A percentile compares a stretch with the other conserved stretches of the same genome.
These are phyloP conservation scores for Albula goreensis DNA, from an alignment of 2,113 vertebrate genomes.

Conservation along the genomic window DNA sequence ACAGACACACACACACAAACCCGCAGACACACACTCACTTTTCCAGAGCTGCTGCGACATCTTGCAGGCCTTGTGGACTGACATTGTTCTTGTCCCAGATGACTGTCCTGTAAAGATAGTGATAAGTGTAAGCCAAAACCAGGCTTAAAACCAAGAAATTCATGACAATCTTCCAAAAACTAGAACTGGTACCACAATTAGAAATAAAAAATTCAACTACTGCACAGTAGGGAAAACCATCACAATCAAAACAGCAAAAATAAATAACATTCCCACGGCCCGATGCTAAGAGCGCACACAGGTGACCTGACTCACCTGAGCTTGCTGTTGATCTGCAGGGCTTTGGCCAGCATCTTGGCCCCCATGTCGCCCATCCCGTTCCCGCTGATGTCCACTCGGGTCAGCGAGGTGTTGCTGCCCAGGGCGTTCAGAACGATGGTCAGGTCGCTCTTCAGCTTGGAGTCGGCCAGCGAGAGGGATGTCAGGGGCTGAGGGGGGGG, in stretches of 20 bases:
- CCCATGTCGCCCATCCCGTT: slow-evolving; percentile 98
- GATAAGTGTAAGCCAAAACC: background rate
- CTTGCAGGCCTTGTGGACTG: slow-evolving; percentile 93
- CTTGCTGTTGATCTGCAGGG: slow-evolving; percentile 96
- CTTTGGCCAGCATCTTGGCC: slow-evolving; percentile 96
- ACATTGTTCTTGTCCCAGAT: slow-evolving; percentile 98
- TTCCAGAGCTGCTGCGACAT: slow-evolving; percentile 92
- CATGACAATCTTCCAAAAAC: no score
- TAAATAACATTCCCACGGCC: background rate
- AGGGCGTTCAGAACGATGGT: slow-evolving; percentile 93
- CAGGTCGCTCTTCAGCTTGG: slow-evolving; percentile 89
- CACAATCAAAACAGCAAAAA: background rate
- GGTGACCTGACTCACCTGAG: slow-evolving; percentile 75
- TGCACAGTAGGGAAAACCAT: background rate
- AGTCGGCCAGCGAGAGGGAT: slow-evolving; percentile 93
- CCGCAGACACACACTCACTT: slow-evolving; percentile 75
- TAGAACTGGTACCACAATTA: no score
- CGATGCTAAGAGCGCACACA: background rate
- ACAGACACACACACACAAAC: slow-evolving; percentile 11
- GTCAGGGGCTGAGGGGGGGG: slow-evolving; percentile 79
- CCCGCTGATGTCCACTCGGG: slow-evolving; percentile 92
- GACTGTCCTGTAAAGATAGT: slow-evolving; percentile 78
- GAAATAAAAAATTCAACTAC: no score
- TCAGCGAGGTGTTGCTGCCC: slow-evolving; percentile 93
- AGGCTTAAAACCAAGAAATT: background rate